phyloP scores from a whole-genome alignment of 2,113 vertebrate genomes.

The Morone chrysops region DNA sequence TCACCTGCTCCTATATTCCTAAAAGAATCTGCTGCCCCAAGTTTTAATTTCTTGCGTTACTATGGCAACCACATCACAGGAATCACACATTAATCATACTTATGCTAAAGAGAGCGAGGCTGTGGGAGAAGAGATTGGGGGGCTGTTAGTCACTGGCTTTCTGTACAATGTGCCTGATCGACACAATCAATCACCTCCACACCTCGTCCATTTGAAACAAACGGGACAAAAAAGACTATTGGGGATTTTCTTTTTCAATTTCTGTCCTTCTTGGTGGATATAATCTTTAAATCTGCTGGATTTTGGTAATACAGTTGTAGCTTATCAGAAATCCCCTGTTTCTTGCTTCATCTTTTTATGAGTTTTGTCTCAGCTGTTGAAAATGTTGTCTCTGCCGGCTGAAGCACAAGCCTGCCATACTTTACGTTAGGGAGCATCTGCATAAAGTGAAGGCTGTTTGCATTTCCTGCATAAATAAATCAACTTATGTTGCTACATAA shows the following conservation, averaged over 20 bases:
- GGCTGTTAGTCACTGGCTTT: slow-evolving; percentile 54
- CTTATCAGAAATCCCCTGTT: slow-evolving; percentile 45
- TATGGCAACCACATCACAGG: slow-evolving; percentile 72
- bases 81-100: slow-evolving; percentile 78
- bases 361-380: slow-evolving; percentile 7
- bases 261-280: slow-evolving; percentile 30
- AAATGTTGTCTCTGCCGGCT: slow-evolving; percentile 16
- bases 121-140: slow-evolving; percentile 41
- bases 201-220: slow-evolving; percentile 17
- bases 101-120: slow-evolving; percentile 64
- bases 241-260: slow-evolving; percentile 38
- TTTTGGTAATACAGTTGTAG: slow-evolving; percentile 27
- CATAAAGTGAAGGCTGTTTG: slow-evolving; percentile 15
- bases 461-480: slow-evolving; percentile 54
- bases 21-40: slow-evolving; percentile 50
- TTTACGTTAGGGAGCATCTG: slow-evolving; percentile 18
- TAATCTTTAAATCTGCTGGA: slow-evolving; percentile 40
- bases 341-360: slow-evolving; percentile 22
- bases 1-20: slow-evolving; percentile 52
- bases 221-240: slow-evolving; percentile 16
- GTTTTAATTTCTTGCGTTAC: slow-evolving; percentile 63
- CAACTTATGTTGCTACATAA: slow-evolving; percentile 26
- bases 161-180: slow-evolving; percentile 61
- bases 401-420: neutral
- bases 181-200: slow-evolving; percentile 67